These are phyloP conservation scores for Drosophila kuntzei DNA, from an alignment of 2,888 invertebrate genomes.

Conservation along the genomic window DNA sequence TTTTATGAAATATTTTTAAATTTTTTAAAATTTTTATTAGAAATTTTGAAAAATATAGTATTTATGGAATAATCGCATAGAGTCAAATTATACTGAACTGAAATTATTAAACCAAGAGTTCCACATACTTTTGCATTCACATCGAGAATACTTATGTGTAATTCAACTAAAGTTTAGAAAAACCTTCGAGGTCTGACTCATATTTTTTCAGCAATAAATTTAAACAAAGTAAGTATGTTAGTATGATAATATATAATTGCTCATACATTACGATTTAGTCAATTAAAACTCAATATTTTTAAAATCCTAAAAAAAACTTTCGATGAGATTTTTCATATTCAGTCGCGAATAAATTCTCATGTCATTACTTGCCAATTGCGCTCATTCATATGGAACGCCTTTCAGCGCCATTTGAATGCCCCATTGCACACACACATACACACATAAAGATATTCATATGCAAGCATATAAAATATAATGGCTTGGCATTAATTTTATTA, in stretches of 20 bases:
- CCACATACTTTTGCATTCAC: background rate
- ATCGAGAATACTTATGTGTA: background rate
- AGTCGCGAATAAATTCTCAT: slow-evolving; percentile 18
- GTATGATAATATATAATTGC: slow-evolving; percentile 1
- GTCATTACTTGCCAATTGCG: slow-evolving; percentile 36
- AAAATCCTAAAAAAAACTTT: slow-evolving; percentile 5
- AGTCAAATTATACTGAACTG: background rate
- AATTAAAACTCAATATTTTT: too few relatives aligned
- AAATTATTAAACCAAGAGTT: background rate
- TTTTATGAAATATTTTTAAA: too few relatives aligned
- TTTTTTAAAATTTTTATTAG: too few relatives aligned
- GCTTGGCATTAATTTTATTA: slow-evolving; percentile 69
- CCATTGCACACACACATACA: slow-evolving; percentile 50
- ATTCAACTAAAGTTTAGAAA: background rate
- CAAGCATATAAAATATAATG: slow-evolving; percentile 50
- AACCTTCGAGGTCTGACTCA: background rate
- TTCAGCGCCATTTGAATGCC: slow-evolving; percentile 58
- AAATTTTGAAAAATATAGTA: too few relatives aligned
- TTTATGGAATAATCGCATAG: background rate
- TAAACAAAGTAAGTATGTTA: slow-evolving; percentile 32
- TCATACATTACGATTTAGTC: background rate
- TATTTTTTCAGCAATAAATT: slow-evolving; percentile 9
- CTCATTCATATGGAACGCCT: slow-evolving; percentile 43
- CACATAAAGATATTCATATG: slow-evolving; percentile 26
- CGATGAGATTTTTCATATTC: slow-evolving; percentile 15